A percentile compares a stretch with the other conserved stretches of the same genome.
These are phyloP conservation scores for Luehdorfia chinensis DNA, from an alignment of 1,140 invertebrate genomes.

Conservation along the genomic window DNA sequence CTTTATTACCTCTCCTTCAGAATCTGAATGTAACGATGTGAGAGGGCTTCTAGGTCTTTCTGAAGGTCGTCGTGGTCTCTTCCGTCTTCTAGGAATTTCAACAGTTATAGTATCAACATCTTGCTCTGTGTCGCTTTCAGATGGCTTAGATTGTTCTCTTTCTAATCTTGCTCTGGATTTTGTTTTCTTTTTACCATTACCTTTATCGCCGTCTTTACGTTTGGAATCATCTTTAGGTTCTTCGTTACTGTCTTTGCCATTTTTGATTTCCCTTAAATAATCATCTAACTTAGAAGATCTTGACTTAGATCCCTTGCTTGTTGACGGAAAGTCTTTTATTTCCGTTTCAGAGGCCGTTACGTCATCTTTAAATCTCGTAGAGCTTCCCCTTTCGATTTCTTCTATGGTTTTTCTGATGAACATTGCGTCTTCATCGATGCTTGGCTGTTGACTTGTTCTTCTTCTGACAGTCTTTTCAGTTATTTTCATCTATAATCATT, in stretches of 20 bases:
- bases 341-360: slow-evolving; percentile 20
- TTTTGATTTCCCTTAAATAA: slow-evolving; percentile 35
- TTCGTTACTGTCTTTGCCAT: slow-evolving; percentile 45
- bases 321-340: slow-evolving; percentile 37
- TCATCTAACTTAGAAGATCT: slow-evolving; percentile 39
- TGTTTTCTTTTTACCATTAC: slow-evolving; percentile 54
- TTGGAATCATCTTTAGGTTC: slow-evolving; percentile 58
- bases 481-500: slow-evolving; percentile 40
- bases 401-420: slow-evolving; percentile 69
- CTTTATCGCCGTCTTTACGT: slow-evolving; percentile 50
- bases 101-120: slow-evolving; percentile 73
- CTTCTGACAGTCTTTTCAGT: slow-evolving; percentile 39
- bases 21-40: slow-evolving; percentile 58
- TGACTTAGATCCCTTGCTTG: slow-evolving; percentile 33
- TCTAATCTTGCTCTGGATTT: slow-evolving; percentile 71
- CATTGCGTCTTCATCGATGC: slow-evolving; percentile 65
- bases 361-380: slow-evolving; percentile 45
- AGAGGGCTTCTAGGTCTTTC: slow-evolving; percentile 68
- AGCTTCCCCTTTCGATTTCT: slow-evolving; percentile 65
- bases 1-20: slow-evolving; percentile 65
- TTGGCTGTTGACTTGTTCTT: slow-evolving; percentile 51
- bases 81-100: slow-evolving; percentile 70
- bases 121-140: slow-evolving; percentile 69
- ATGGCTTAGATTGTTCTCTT: slow-evolving; percentile 74
- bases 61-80: slow-evolving; percentile 59